phyloP scores from a whole-genome alignment of 2,888 invertebrate genomes.

The Noctua pronuba region DNA sequence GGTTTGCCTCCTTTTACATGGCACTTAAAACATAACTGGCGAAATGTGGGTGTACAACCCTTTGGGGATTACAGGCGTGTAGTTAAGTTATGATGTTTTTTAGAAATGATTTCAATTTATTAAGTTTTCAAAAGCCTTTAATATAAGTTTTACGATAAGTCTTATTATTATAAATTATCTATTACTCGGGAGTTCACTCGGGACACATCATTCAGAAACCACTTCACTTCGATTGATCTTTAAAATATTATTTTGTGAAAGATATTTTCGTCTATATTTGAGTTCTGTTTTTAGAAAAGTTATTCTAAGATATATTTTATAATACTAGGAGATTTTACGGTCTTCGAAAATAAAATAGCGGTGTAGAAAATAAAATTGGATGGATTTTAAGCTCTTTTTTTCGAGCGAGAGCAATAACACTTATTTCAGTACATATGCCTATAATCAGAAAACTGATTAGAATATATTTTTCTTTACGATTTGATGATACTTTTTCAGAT shows the following conservation, averaged over 20 bases:
- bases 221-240: slow-evolving; percentile 43
- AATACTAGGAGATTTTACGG: not conserved
- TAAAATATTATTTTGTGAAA: slow-evolving; percentile 21
- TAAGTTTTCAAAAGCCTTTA: not conserved
- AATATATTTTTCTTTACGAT: not conserved
- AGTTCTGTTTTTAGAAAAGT: slow-evolving; percentile 11
- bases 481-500: not conserved
- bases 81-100: no score
- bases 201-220: slow-evolving; percentile 48
- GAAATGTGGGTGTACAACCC: no score
- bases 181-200: slow-evolving; percentile 15
- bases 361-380: not conserved
- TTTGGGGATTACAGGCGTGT: no score
- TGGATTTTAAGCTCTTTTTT: not conserved
- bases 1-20: no score
- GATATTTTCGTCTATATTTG: slow-evolving; percentile 10
- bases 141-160: not conserved
- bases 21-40: no score
- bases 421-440: not conserved
- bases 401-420: not conserved
- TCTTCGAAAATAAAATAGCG: not conserved
- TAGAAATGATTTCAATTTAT: not conserved
- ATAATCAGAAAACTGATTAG: not conserved
- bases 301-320: not conserved
- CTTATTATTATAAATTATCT: not conserved